Evolutionary conservation across 2,113 vertebrate species (phyloP).

Genomic region (Microtus montanus): DNA sequence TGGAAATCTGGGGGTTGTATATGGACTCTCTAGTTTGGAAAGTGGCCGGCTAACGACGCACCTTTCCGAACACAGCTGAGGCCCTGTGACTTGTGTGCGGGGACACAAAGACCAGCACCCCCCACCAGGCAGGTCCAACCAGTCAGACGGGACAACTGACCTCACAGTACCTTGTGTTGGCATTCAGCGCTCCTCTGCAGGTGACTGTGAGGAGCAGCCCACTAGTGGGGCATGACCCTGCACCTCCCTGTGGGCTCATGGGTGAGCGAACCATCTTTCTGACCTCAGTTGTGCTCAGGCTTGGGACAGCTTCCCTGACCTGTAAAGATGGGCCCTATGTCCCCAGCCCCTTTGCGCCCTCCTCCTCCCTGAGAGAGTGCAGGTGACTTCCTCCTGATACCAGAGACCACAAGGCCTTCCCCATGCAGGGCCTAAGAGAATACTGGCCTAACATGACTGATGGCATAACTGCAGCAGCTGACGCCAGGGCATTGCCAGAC

Average conservation of each 20-base stretch:
- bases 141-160: background rate
- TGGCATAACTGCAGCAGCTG: accelerated
- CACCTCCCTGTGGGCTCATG: accelerated
- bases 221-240: background rate
- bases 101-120: background rate
- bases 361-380: background rate
- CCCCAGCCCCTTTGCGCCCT: no score
- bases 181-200: background rate
- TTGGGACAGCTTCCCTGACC: background rate
- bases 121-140: background rate
- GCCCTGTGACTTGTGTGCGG: background rate
- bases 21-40: background rate
- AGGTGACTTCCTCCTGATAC: background rate
- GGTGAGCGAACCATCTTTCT: background rate
- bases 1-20: background rate
- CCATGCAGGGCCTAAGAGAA: background rate
- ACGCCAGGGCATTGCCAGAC: accelerated
- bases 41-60: background rate
- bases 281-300: background rate
- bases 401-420: background rate
- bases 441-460: no score
- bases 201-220: background rate
- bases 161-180: background rate
- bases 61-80: background rate
- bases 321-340: no score